Conservation (phyloP, 2,113 vertebrate species). For the Cinclus cinclus region DNA sequence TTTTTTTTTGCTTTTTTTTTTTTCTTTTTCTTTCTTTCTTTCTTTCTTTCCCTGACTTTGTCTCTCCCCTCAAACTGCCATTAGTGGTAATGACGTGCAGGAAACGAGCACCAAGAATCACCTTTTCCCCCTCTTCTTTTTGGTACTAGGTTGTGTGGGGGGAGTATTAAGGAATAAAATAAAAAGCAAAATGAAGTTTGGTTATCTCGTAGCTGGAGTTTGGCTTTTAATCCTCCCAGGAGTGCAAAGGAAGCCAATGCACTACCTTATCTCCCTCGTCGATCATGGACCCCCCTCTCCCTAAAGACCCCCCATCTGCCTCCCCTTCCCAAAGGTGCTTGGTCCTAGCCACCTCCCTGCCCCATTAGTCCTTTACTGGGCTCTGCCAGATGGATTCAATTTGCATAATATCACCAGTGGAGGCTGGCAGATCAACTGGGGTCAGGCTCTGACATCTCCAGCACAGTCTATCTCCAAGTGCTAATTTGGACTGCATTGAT, state of each 20-base stretch:
- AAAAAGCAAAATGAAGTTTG: conserved; percentile 77
- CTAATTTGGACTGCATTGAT: conserved; percentile 88
- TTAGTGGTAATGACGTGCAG: conserved; percentile 83
- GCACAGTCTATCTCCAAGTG: conserved; percentile 83
- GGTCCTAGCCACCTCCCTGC: conserved; percentile 59
- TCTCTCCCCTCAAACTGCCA: conserved; percentile 84
- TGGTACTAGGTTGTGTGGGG: conserved; percentile 36
- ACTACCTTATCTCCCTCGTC: conserved; percentile 73
- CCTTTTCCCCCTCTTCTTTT: neutral
- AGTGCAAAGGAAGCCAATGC: conserved; percentile 76
- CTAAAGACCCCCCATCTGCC: conserved; percentile 20
- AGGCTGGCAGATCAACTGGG: conserved; percentile 81
- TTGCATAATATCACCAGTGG: conserved; percentile 84
- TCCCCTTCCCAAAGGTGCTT: conserved; percentile 35
- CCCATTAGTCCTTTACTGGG: conserved; percentile 76
- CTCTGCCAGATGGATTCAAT: conserved; percentile 83
- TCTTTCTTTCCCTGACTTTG: conserved; percentile 75
- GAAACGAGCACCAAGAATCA: conserved; percentile 68
- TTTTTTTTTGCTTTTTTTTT: neutral
- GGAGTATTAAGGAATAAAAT: conserved; percentile 72
- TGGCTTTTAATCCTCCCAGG: conserved; percentile 74
- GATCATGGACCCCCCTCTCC: conserved; percentile 54
- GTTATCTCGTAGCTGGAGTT: conserved; percentile 81
- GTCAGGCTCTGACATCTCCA: conserved; percentile 84
- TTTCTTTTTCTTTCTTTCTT: conserved; percentile 64